These are phyloP conservation scores for Geotrupes spiniger DNA, from an alignment of 2,888 invertebrate species.

Conservation along the genomic window DNA sequence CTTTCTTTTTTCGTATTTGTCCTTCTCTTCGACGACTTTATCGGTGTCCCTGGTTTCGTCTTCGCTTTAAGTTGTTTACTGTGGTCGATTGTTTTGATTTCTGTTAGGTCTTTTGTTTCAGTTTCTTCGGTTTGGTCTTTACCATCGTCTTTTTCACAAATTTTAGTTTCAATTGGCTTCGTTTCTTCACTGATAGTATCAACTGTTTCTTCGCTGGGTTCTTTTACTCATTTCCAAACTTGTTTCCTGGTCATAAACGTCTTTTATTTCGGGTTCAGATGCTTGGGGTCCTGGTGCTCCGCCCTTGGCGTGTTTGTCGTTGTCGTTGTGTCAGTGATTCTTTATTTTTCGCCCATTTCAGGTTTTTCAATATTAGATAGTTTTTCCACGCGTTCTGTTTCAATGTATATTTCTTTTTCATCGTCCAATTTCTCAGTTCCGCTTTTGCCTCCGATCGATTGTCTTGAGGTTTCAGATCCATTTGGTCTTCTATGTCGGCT, in stretches of 20 bases:
- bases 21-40: neutral
- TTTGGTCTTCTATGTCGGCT: conserved; percentile 70
- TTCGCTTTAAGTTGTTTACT: neutral
- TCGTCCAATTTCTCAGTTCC: conserved; percentile 9
- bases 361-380: conserved; percentile 9
- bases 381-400: too few species aligned
- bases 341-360: neutral
- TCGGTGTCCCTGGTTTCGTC: neutral
- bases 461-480: conserved; percentile 18
- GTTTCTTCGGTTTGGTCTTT: conserved; percentile 12
- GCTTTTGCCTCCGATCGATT: conserved; percentile 15
- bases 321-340: too few species aligned
- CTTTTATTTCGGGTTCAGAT: conserved; percentile 34
- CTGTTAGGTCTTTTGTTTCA: conserved; percentile 20
- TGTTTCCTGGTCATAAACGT: too few species aligned
- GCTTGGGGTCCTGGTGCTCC: too few species aligned
- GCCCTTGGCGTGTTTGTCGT: too few species aligned
- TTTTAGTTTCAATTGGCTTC: neutral
- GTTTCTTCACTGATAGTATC: conserved; percentile 16
- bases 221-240: conserved; percentile 44
- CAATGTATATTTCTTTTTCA: too few species aligned
- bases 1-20: neutral
- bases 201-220: conserved; percentile 46
- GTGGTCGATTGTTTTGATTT: conserved; percentile 1
- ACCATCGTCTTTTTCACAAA: too few species aligned